Evolutionary conservation across 2,888 invertebrate genomes (phyloP).

Genomic region (Sialis lutaria): DNA sequence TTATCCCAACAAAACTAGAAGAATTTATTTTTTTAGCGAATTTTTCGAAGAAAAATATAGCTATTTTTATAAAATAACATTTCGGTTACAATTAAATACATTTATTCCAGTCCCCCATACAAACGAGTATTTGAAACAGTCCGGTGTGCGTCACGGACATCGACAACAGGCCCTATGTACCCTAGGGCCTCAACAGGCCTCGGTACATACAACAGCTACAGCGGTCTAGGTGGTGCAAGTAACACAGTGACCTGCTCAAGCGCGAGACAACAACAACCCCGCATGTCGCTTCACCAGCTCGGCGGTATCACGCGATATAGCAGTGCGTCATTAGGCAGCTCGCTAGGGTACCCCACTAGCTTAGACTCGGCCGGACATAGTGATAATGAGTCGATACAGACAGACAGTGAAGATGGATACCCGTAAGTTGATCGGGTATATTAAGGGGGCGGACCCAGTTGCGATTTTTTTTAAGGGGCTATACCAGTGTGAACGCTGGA

Average conservation of each 20-base stretch:
- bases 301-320: constrained; percentile 28
- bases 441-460: not conserved
- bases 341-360: constrained; percentile 27
- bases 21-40: not conserved
- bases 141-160: constrained; percentile 52
- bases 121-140: constrained; percentile 87
- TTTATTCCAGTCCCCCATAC: constrained; percentile 48
- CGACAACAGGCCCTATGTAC: constrained; percentile 21
- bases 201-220: constrained; percentile 15
- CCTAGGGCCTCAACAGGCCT: constrained; percentile 15
- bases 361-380: constrained; percentile 37
- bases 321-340: constrained; percentile 17
- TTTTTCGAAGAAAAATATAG: too few relatives aligned
- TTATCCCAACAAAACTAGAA: too few relatives aligned
- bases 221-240: constrained; percentile 23
- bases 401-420: constrained; percentile 57
- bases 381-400: constrained; percentile 33
- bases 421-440: constrained; percentile 34
- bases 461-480: too few relatives aligned
- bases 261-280: constrained; percentile 28
- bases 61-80: too few relatives aligned
- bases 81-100: not conserved
- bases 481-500: too few relatives aligned
- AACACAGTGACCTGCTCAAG: constrained; percentile 25
- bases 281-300: constrained; percentile 34